phyloP scores from a whole-genome alignment of 2,888 invertebrate genomes.

The Amblyteles armatorius region DNA sequence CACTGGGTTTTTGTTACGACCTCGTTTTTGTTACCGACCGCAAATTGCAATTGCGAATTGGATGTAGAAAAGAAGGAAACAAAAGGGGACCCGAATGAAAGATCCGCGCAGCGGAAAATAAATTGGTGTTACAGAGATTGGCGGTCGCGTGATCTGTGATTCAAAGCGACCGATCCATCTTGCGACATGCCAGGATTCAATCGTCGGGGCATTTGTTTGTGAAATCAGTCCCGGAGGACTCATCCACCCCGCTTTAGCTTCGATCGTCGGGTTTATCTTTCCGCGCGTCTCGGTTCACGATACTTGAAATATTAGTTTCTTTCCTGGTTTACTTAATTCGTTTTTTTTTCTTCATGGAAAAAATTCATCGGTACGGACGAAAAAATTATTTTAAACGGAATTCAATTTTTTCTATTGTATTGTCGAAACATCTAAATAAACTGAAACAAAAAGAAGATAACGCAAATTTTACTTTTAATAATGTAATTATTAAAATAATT shows the following conservation, averaged over 20 bases:
- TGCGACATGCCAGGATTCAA: conserved; percentile 83
- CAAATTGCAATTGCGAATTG: background rate
- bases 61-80: conserved; percentile 25
- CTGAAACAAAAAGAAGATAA: too few relatives aligned
- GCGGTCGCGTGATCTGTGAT: conserved; percentile 81
- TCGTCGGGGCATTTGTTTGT: conserved; percentile 83
- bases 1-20: too few relatives aligned
- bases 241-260: conserved; percentile 52
- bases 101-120: conserved; percentile 6
- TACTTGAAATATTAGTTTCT: background rate
- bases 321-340: background rate
- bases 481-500: too few relatives aligned
- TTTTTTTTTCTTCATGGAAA: background rate
- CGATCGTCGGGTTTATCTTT: conserved; percentile 6
- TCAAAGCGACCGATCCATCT: conserved; percentile 84
- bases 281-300: background rate
- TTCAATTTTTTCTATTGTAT: too few relatives aligned
- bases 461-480: too few relatives aligned
- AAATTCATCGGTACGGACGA: background rate
- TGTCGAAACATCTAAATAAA: too few relatives aligned
- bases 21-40: background rate
- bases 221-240: conserved; percentile 82
- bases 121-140: conserved; percentile 12
- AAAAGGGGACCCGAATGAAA: conserved; percentile 42
- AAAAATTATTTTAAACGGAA: too few relatives aligned